phyloP scores from a whole-genome alignment of 1,140 invertebrate species.

The Ooceraea biroi region DNA sequence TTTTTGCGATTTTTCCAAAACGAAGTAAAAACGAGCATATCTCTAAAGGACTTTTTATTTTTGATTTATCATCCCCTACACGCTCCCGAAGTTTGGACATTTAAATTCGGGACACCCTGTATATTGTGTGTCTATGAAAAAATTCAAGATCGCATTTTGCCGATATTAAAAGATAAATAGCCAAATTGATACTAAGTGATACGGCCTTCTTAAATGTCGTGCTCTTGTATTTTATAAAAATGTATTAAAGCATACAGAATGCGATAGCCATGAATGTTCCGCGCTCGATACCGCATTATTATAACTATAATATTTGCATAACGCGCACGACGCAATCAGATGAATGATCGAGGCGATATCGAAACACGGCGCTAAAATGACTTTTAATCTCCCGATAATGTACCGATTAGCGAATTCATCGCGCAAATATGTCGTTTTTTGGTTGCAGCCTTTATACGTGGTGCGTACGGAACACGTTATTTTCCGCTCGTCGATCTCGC shows the following conservation, averaged over 20 bases:
- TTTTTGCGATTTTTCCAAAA: too few relatives aligned
- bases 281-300: neutral
- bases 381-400: conserved; percentile 7
- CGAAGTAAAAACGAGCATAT: too few relatives aligned
- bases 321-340: neutral
- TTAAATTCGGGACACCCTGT: too few relatives aligned
- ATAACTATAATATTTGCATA: conserved; percentile 13
- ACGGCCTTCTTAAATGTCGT: neutral
- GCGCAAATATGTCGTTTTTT: neutral
- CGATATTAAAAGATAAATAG: too few relatives aligned
- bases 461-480: conserved; percentile 33
- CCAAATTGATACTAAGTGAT: too few relatives aligned
- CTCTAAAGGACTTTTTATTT: too few relatives aligned
- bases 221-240: neutral
- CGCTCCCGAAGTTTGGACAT: too few relatives aligned
- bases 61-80: too few relatives aligned
- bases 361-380: neutral
- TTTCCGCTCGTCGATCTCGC: conserved; percentile 65
- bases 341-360: neutral
- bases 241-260: neutral
- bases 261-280: neutral
- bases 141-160: too few relatives aligned
- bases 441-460: neutral
- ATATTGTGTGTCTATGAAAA: too few relatives aligned
- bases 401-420: conserved; percentile 26